Percentiles rank a stretch among this genome's conserved stretches.
phyloP scores from a whole-genome alignment of 2,797 vertebrate species.

The Scolopax bukidnonensis region DNA sequence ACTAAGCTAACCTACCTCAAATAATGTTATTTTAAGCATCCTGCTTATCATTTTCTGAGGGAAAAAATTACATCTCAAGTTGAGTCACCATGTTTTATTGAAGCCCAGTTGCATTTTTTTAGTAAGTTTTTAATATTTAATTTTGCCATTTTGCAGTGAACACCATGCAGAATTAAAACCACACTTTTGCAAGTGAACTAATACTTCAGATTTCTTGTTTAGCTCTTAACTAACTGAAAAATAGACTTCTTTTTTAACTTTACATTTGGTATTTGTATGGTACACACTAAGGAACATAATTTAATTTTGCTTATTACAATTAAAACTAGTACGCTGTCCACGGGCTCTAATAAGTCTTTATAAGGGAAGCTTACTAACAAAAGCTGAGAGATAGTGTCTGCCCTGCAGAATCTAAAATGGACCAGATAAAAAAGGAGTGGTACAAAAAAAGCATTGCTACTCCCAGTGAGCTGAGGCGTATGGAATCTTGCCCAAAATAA shows the following conservation, averaged over 20 bases:
- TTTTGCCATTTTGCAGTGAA: conserved; percentile 10
- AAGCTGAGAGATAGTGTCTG: background rate
- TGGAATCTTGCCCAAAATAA: conserved; percentile 24
- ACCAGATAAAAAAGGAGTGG: background rate
- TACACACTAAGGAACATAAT: background rate
- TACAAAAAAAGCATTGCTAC: background rate
- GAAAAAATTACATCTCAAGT: background rate
- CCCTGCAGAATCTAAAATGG: background rate
- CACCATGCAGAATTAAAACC: background rate
- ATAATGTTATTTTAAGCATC: conserved; percentile 25
- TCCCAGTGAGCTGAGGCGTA: background rate
- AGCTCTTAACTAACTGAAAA: background rate
- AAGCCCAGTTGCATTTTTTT: background rate
- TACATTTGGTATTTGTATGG: background rate
- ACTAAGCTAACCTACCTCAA: background rate
- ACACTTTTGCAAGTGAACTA: background rate
- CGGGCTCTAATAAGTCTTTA: background rate
- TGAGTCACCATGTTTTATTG: background rate
- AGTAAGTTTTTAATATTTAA: background rate
- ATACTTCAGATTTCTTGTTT: conserved; percentile 1
- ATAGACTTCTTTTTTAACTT: background rate
- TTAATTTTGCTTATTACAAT: background rate
- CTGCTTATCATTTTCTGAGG: conserved; percentile 3
- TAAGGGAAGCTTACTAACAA: background rate
- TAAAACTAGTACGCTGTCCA: background rate